Percentiles rank a stretch among this genome's conserved stretches.
Conservation (phyloP, 2,888 invertebrate species). For the Drosophila anomelani region DNA sequence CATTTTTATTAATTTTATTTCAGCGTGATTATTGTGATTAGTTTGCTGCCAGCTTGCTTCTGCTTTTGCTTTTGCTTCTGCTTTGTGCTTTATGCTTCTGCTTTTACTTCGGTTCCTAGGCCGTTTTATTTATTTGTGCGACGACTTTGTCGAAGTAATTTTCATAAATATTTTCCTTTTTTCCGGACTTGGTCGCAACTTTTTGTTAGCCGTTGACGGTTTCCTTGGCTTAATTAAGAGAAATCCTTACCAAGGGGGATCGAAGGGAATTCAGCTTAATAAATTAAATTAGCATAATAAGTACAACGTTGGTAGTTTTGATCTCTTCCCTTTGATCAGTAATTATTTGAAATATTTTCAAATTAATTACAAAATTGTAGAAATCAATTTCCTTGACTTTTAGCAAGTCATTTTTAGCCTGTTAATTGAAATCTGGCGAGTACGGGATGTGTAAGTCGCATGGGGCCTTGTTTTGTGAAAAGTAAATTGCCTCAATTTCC, state of each 20-base stretch:
- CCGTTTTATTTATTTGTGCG: constrained; percentile 67
- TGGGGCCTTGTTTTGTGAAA: constrained; percentile 57
- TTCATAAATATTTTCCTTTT: constrained; percentile 70
- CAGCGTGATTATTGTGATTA: constrained; percentile 81
- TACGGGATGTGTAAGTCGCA: constrained; percentile 39
- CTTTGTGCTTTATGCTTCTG: neutral
- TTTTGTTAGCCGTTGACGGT: constrained; percentile 21
- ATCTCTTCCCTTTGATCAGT: neutral
- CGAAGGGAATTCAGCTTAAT: constrained; percentile 35
- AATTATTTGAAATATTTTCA: neutral
- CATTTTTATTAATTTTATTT: constrained; percentile 83
- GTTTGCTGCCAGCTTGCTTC: constrained; percentile 58
- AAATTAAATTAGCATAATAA: constrained; percentile 32
- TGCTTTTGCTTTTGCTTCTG: constrained; percentile 4
- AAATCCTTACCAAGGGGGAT: constrained; percentile 44
- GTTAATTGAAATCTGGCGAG: constrained; percentile 6
- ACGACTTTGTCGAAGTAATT: constrained; percentile 72
- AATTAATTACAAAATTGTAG: neutral
- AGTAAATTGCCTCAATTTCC: constrained; percentile 78
- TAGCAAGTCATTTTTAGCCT: neutral
- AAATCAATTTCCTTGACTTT: constrained; percentile 3
- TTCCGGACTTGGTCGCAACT: constrained; percentile 9
- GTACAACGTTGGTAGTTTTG: neutral
- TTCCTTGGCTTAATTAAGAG: constrained; percentile 67
- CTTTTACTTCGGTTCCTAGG: constrained; percentile 3